Evolutionary conservation across 35 echinoderm and acorn worm species (phyloP), one percentile per base, ranked within the genome.

Genomic region (Ptychodera flava): DNA sequence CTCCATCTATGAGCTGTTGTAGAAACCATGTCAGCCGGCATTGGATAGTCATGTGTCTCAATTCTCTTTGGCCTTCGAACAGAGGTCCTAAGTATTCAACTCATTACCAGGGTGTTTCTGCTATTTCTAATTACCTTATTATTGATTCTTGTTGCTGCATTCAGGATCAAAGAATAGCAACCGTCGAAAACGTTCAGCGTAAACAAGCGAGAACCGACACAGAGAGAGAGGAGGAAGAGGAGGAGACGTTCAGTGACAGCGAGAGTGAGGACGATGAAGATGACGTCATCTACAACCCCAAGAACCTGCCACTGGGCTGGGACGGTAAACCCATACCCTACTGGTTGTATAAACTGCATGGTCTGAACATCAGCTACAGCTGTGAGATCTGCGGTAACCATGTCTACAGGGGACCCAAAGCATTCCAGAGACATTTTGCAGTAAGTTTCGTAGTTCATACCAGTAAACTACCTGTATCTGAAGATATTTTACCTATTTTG

Each of bases 241-340:
- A 94, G 33, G 96, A 94, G 29, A 87, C 94, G 28, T 94, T 92
- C 82, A 92, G 90, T 78, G 96, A 94, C 34, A 94, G 90, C 64
- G 96, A 99, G 78, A 94, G 92, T 81, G 96, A 99, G 85, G 87
- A 92, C 29, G 93, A 94, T 77, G 93, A 90, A 27, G 88, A 92
- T 85, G 93, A 99, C 35, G 92, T 94, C 88, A 94, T 99, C 81
- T 99, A 99, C 45, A 99, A 99, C 78, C 96, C 96, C 16, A 99
- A 99, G 93, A 99, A 99, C 80, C 96, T 99, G 15, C 96, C 96
- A n/a, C 88, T 99, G 1, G 96, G 96, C 14, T 99, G 96, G 96
- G 96, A 99, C 90, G 92, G 92, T 79, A 94, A 99, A 92, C 92
- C 95, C 29, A 98, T 98, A 77, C 95, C 95, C 0, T 98, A 98